A percentile compares a stretch with the other conserved stretches of the same genome.
phyloP scores from a whole-genome alignment of 2,888 invertebrate species.

The Agrenia bidenticulata region DNA sequence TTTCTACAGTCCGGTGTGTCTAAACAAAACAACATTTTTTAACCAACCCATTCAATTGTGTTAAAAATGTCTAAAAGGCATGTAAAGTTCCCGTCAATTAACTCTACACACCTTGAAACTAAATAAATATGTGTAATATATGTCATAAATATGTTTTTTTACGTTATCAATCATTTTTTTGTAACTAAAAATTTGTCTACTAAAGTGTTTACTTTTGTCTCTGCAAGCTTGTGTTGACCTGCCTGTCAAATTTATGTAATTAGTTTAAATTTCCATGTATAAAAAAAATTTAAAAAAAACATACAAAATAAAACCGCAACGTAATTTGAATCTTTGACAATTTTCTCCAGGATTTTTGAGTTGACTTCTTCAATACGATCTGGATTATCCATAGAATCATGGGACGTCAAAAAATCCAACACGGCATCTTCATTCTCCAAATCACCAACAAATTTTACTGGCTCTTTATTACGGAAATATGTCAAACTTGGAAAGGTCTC shows the following conservation, averaged over 20 bases:
- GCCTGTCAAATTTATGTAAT: constrained; percentile 28
- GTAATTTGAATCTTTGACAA: constrained; percentile 63
- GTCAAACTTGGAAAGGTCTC: constrained; percentile 93
- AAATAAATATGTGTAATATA: too few species aligned
- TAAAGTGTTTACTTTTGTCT: constrained; percentile 47
- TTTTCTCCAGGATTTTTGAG: constrained; percentile 81
- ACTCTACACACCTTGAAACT: too few species aligned
- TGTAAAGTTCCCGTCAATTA: not conserved
- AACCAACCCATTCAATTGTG: not conserved
- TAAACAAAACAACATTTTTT: constrained; percentile 56
- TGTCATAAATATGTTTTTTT: too few species aligned
- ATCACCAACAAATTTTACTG: constrained; percentile 90
- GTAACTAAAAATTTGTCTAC: too few species aligned
- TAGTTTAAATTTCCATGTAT: too few species aligned
- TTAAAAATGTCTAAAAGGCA: not conserved
- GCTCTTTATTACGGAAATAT: constrained; percentile 94
- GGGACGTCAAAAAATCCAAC: constrained; percentile 86
- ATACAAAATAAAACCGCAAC: constrained; percentile 51
- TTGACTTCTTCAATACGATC: constrained; percentile 95
- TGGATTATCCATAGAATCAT: constrained; percentile 92
- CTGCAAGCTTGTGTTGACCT: constrained; percentile 45
- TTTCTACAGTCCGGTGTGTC: constrained; percentile 91
- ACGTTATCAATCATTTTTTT: too few species aligned
- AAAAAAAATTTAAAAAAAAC: constrained; percentile 19
- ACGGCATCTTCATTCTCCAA: constrained; percentile 67